Evolutionary conservation across 2,113 vertebrate genomes (phyloP), one percentile per base, ranked within the genome.

Genomic region (Phainopepla nitens): DNA sequence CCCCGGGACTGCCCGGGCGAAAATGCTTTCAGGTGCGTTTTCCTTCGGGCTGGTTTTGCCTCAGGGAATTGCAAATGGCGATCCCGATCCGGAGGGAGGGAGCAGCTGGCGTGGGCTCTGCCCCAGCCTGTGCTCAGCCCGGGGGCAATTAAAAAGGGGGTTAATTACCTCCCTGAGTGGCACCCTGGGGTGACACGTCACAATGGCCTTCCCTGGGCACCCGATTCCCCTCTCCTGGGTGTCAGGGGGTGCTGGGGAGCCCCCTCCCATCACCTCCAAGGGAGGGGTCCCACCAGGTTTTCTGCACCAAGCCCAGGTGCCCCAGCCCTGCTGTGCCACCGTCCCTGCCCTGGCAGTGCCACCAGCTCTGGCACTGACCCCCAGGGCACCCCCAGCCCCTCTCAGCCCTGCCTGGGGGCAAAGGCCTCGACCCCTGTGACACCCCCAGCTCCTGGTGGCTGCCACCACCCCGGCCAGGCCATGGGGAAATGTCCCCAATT

Each of bases 21-120:
- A 39, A 24, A n/a, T 0, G 0, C 13, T 47, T 58, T 20, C 0
- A 5, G 93, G 41, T 7, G 13, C 39, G 0, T 51, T 87, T 61
- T 41, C 51, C 17, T 31, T 21, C 1, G 4, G 21, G 29, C 1
- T 6, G 36, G 25, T 56, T 87, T 50, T 44, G 51, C 66, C 47
- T 5, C 2, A 2, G 36, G 77, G 61, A 65, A 41, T 2, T 1
- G 31, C 21, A 39, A 13, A 9, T 5, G 15, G 18, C 54, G 15
- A 13, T 19, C 27, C 6, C 3, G 19, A 17, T 4, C 12, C 1
- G 3, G 41, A 2, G 64, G 3, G 41, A 2, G 64, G 35, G 36
- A 17, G 81, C 75, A 23, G 61, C 73, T 1, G 25, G 9, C 0
- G 2, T 2, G 35, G 72, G 35, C 64, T n/a, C 36, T 45, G 57